A percentile compares a stretch with the other conserved stretches of the same genome.
phyloP scores from a whole-genome alignment of 1,140 invertebrate species.

The Habropoda laboriosa region DNA sequence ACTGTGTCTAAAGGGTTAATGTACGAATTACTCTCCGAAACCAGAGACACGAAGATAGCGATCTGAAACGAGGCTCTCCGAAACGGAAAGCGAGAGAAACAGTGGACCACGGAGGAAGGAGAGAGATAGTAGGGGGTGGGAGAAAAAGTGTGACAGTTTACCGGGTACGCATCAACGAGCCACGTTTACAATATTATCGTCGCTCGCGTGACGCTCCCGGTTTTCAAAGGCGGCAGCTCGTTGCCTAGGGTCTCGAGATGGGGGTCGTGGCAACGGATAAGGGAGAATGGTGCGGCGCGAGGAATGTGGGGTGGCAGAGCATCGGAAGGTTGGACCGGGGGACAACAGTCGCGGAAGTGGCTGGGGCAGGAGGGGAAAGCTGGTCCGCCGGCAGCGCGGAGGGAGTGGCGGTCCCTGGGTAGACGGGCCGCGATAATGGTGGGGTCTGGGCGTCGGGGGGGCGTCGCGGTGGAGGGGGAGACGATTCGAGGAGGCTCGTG shows the following conservation, averaged over 20 bases:
- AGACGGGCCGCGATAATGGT: constrained; percentile 13
- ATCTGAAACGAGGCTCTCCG: neutral
- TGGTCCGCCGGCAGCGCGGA: neutral
- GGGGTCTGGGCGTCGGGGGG: constrained; percentile 8
- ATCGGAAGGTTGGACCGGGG: constrained; percentile 2
- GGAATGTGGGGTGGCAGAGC: constrained; percentile 15
- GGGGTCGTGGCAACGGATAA: constrained; percentile 37
- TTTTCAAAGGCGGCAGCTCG: constrained; percentile 65
- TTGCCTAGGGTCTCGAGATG: constrained; percentile 54
- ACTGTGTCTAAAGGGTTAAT: too few relatives aligned
- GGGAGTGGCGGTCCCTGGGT: neutral
- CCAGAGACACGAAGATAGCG: too few relatives aligned
- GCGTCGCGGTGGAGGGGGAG: constrained; percentile 35
- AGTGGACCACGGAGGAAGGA: too few relatives aligned
- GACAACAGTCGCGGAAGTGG: neutral
- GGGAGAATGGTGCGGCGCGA: constrained; percentile 18
- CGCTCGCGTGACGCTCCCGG: constrained; percentile 70
- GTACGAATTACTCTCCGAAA: too few relatives aligned
- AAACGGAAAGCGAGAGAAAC: constrained; percentile 12
- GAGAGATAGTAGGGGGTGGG: neutral
- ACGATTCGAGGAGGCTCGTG: constrained; percentile 62
- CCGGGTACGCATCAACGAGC: constrained; percentile 68
- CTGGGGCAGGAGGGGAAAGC: neutral
- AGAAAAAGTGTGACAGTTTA: constrained; percentile 56
- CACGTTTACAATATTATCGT: constrained; percentile 71